Base-by-base conservation (phyloP, 2,888 invertebrate genomes). In the Pyralis farinalis region DNA sequence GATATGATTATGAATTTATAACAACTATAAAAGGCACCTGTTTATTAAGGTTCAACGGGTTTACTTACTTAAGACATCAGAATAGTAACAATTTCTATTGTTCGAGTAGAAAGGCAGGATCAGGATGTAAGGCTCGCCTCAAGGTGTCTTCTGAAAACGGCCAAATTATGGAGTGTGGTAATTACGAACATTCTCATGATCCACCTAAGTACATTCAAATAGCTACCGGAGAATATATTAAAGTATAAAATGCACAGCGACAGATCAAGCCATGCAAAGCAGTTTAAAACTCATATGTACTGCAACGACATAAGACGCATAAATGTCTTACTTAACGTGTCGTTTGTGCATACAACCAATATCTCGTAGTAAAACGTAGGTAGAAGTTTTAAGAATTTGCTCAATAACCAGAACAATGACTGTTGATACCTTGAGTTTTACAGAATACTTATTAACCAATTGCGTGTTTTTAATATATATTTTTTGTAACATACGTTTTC, bases 191-290 rank as follows among this genome's bases (percentile, higher is more conserved):
- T 21, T 53, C 49, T 9, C 53, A 61, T 38, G 47, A 51, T 0
- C 63, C 62, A 1, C 63, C 63, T 1, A 42, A 44, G n/a, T 64
- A 57, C 29, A 4, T 41, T 12, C 16, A 47, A 11, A 55, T 53
- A 7, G 31, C 43, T 3, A 34, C 28, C 3, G 42, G 42, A 11
- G 21, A 11, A 12, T 41, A 32, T 20, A 22, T 40, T 1, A 40
- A 41, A 41, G 16, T 16, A 16, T 16, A 16, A 16, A 16, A 16
- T 16, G 16, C 4, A 16, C 16, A 4, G 22, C n/a, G n/a, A n/a
- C n/a, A n/a, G n/a, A n/a, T n/a, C n/a, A n/a, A n/a, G n/a, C n/a
- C n/a, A n/a, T n/a, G n/a, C n/a, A n/a, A n/a, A n/a, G n/a, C n/a
- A n/a, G n/a, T n/a, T n/a, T n/a, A n/a, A n/a, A n/a, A n/a, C n/a